Evolutionary conservation across 2,888 invertebrate species (phyloP).

Genomic region (Parapristionchus giblindavisi): DNA sequence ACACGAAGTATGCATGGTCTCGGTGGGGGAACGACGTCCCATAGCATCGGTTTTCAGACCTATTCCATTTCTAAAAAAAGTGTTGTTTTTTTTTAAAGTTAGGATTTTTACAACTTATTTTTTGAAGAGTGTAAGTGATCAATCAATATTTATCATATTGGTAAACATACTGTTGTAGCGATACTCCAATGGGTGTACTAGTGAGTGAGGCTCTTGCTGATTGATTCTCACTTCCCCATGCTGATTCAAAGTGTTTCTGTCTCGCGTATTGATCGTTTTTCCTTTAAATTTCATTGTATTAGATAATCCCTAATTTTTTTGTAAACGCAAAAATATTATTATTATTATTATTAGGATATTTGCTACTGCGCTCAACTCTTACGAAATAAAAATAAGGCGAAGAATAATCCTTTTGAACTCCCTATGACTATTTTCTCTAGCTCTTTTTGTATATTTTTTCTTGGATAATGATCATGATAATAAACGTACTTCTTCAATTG

Average conservation of each 20-base stretch:
- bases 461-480: constrained; percentile 1
- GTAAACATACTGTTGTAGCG: background rate
- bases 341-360: background rate
- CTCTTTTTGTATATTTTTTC: too few relatives aligned
- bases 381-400: too few relatives aligned
- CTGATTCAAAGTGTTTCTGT: constrained; percentile 31
- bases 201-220: constrained; percentile 25
- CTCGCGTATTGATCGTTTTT: constrained; percentile 20
- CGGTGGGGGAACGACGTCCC: constrained; percentile 14
- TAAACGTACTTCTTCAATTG: constrained; percentile 51
- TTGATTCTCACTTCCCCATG: constrained; percentile 20
- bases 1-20: constrained; percentile 32
- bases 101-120: background rate
- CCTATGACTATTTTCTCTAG: too few relatives aligned
- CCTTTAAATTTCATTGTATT: constrained; percentile 15
- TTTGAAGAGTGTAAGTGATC: too few relatives aligned
- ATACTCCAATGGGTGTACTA: background rate
- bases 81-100: background rate
- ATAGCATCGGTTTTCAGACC: background rate
- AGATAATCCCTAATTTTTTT: constrained; percentile 1
- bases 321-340: background rate
- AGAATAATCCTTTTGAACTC: too few relatives aligned
- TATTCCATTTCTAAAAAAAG: background rate
- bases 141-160: too few relatives aligned
- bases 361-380: background rate